These are phyloP conservation scores for Samia ricini DNA, from an alignment of 1,140 invertebrate species.

Conservation along the genomic window DNA sequence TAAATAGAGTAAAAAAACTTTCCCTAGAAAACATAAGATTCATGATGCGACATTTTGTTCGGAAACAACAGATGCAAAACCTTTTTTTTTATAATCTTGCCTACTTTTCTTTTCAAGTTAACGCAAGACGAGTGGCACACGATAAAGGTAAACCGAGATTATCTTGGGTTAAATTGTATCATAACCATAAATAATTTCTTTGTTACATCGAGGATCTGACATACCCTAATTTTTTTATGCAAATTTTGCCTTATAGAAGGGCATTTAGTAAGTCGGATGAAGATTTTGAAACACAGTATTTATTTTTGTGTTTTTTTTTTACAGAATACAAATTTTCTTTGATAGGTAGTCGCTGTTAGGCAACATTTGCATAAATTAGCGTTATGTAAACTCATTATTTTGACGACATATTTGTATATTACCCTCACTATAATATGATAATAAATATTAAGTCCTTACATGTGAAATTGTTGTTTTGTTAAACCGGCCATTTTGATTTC, in stretches of 20 bases:
- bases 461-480: no score
- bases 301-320: background rate
- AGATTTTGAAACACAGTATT: background rate
- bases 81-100: background rate
- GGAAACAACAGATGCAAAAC: slow-evolving; percentile 1
- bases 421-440: no score
- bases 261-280: background rate
- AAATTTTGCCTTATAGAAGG: slow-evolving; percentile 16
- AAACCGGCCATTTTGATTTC: no score
- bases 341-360: background rate
- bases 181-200: slow-evolving; percentile 29
- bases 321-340: background rate
- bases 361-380: no score
- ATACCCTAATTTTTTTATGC: slow-evolving; percentile 8
- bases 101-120: slow-evolving; percentile 5
- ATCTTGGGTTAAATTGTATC: slow-evolving; percentile 25
- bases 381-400: no score
- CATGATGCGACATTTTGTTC: background rate
- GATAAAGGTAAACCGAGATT: slow-evolving; percentile 16
- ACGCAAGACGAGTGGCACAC: background rate
- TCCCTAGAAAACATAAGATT: background rate
- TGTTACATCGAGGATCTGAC: slow-evolving; percentile 5
- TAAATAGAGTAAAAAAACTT: no score
- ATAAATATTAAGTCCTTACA: no score
- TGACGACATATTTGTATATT: no score